A percentile compares a stretch with the other conserved stretches of the same genome.
phyloP scores from a whole-genome alignment of 2,113 vertebrate genomes.

The Platysteira castanea region DNA sequence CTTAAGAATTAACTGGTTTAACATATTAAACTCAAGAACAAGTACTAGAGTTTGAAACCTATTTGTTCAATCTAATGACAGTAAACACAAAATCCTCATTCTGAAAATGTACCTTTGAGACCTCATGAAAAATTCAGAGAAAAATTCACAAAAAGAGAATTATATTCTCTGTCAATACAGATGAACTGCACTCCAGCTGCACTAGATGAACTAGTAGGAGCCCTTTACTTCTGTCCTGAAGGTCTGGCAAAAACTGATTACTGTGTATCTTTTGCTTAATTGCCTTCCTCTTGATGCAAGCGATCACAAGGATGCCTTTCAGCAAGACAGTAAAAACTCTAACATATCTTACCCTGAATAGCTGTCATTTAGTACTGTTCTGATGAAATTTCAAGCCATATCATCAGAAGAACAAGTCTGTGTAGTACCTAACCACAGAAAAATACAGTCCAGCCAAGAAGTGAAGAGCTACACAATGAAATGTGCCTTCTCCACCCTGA shows the following conservation, averaged over 20 bases:
- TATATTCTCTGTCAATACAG: not conserved
- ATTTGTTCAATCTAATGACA: not conserved
- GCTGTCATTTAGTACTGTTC: not conserved
- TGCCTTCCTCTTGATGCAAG: not conserved
- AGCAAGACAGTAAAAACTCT: not conserved
- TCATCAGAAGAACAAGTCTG: not conserved
- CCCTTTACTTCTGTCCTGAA: not conserved
- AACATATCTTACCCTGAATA: not conserved
- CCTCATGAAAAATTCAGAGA: not conserved
- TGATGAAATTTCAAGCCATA: not conserved
- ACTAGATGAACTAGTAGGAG: not conserved
- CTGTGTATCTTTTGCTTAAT: not conserved
- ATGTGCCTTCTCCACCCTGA: not conserved
- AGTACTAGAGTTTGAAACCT: not conserved
- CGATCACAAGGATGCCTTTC: not conserved
- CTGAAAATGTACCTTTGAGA: not conserved
- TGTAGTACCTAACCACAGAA: not conserved
- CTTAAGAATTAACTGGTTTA: not conserved
- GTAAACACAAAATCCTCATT: not conserved
- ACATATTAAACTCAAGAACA: not conserved
- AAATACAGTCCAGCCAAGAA: not conserved
- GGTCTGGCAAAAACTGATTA: not conserved
- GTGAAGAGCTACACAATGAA: not conserved
- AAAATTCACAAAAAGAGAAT: not conserved
- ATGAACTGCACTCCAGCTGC: not conserved